Evolutionary conservation across 2,113 vertebrate genomes (phyloP).

Genomic region (Ceuthmochares aereus): DNA sequence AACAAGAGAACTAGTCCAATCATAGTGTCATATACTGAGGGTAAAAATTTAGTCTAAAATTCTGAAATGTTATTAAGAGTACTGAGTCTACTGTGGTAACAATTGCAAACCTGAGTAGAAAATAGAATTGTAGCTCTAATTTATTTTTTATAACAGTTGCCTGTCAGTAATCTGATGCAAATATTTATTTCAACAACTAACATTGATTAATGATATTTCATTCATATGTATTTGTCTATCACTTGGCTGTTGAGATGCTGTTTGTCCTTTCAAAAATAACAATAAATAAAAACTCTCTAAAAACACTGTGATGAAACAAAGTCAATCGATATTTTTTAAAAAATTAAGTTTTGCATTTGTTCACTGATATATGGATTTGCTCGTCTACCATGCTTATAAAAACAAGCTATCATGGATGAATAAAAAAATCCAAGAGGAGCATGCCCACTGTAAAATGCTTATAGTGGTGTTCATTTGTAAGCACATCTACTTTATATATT

Average conservation of each 20-base stretch:
- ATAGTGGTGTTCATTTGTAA: neutral
- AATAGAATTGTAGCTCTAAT: conserved; percentile 12
- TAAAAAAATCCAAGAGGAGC: neutral
- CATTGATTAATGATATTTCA: neutral
- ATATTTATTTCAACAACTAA: conserved; percentile 6
- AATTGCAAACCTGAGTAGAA: neutral
- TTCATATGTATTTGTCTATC: neutral
- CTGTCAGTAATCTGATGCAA: neutral
- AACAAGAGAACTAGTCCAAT: neutral
- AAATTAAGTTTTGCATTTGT: neutral
- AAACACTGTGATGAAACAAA: neutral
- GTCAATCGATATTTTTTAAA: neutral
- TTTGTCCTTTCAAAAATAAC: neutral
- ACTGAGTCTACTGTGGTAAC: neutral
- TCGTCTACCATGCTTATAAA: neutral
- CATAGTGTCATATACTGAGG: neutral
- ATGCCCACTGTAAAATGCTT: neutral
- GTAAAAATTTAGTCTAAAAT: neutral
- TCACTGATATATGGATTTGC: neutral
- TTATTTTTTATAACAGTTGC: neutral
- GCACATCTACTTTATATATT: neutral
- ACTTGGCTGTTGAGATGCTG: neutral
- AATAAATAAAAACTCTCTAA: neutral
- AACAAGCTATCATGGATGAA: neutral
- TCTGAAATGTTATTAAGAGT: neutral